Base-by-base conservation (phyloP, 2,797 vertebrate species). In the Epinephelus malabaricus region DNA sequence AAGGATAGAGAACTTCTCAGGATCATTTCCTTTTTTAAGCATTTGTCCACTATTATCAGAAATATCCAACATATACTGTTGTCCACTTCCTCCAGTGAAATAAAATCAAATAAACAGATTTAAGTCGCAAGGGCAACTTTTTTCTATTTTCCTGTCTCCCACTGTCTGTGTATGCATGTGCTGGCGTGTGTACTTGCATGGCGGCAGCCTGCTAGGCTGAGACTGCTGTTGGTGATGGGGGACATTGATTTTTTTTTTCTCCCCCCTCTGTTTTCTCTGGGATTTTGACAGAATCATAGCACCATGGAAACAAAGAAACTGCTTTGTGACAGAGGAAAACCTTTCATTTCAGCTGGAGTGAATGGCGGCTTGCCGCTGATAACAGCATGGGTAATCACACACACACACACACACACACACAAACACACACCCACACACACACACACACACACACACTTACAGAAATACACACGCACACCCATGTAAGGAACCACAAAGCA, bases 261-360 rank as follows among this genome's bases (percentile, higher is more conserved):
- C 89, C 91, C 91, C 87, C 86, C 91, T 84, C 92, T 80, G 86
- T 93, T 92, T 95, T 97, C 96, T 95, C 96, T 95, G 82, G 96
- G 97, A 97, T 98, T 97, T 96, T 98, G 97, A 98, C 97, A 97
- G 97, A 98, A 97, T 97, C 97, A 97, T 98, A 97, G 97, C 97
- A 95, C 97, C 93, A 92, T 95, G 93, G 94, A 95, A 96, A 99
- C 95, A 95, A 95, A 95, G 95, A 95, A 97, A 97, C 91, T 89
- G 92, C 92, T 93, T 93, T 92, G 91, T 93, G 93, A 94, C 92
- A 94, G 91, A 93, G 92, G 90, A 93, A 92, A 95, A 94, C 91
- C 91, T 91, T 94, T 94, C 90, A 94, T 94, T 95, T 91, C 79
- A 85, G 87, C 77, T 46, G 73, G 75, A 89, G 83, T 91, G 91